Evolutionary conservation across 2,797 vertebrate genomes (phyloP), one percentile per base, ranked within the genome.

Genomic region (Gymnopithys bicolor): DNA sequence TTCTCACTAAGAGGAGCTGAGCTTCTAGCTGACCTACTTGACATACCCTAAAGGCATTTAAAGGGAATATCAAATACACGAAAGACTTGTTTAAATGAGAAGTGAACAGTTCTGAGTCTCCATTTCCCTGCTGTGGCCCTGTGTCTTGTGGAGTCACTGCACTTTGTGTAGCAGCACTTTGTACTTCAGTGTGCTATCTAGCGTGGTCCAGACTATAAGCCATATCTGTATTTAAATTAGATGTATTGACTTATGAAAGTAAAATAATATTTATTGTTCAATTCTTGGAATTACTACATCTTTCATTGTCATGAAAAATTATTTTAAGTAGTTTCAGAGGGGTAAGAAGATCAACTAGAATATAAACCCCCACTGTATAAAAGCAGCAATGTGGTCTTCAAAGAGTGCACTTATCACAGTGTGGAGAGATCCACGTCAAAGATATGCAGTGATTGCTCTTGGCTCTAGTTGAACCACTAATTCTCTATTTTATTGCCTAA

Each of bases 401-500:
- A 97, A 81, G 71, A 71, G 18, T 78, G 35, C 24, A 67, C 49
- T 96, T 95, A 85, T 66, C 39, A 30, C 30, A 83, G 62, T 71
- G n/a, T 63, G 74, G 64, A 92, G 45, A 90, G 60, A 95, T 97
- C 74, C 76, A 15, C 41, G 85, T 59, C 75, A 76, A 39, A 96
- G 82, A 97, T 94, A 81, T 89, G 75, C 74, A 87, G 81, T 78
- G 80, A 90, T 81, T 97, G 81, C 62, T 91, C 92, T 94, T 89
- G 84, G 60, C 90, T 93, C 85, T 78, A 74, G 53, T 91, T 84
- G 60, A 94, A 92, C 43, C 51, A 83, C 55, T 89, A 92, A 87
- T 97, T 96, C 85, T 94, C 84, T 89, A 63, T 93, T 94, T 62
- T 71, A 73, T 82, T 95, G 87, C 95, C 95, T 97, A 96, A 95